phyloP scores from a whole-genome alignment of 53 echinoderm and acorn worm species.

The Stichopus horrens region DNA sequence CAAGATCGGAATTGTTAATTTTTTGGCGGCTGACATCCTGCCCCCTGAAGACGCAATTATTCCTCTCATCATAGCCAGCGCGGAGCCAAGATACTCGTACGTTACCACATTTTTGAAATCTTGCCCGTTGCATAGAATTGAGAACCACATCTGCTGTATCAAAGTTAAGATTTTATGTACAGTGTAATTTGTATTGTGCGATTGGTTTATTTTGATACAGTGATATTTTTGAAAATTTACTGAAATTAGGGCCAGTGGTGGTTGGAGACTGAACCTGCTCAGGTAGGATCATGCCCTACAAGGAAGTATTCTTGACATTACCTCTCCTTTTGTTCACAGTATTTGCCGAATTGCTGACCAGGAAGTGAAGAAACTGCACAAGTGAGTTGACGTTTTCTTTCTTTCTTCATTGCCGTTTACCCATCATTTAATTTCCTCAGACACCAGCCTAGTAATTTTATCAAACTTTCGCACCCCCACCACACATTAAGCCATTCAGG shows the following conservation, averaged over 20 bases:
- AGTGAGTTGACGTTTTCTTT: slow-evolving; percentile 39
- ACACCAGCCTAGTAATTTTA: no score
- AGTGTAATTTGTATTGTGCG: background rate
- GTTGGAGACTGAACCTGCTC: no score
- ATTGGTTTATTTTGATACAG: no score
- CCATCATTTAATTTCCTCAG: no score
- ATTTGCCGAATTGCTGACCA: slow-evolving; percentile 87
- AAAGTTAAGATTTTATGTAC: background rate
- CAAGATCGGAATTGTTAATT: slow-evolving; percentile 92
- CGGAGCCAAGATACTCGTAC: slow-evolving; percentile 92
- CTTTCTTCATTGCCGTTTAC: no score
- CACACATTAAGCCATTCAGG: no score
- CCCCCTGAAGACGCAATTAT: slow-evolving; percentile 75
- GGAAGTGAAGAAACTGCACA: slow-evolving; percentile 80
- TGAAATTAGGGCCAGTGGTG: background rate
- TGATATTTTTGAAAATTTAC: background rate
- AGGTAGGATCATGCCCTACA: no score
- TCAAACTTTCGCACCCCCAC: no score
- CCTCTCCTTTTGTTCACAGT: slow-evolving; percentile 51
- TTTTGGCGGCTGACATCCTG: slow-evolving; percentile 80
- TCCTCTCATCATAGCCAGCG: slow-evolving; percentile 85
- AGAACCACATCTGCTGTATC: background rate
- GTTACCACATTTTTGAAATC: background rate
- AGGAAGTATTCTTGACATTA: no score
- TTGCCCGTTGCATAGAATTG: background rate